Conservation (phyloP, 1,140 invertebrate genomes). For the Colletes gigas region DNA sequence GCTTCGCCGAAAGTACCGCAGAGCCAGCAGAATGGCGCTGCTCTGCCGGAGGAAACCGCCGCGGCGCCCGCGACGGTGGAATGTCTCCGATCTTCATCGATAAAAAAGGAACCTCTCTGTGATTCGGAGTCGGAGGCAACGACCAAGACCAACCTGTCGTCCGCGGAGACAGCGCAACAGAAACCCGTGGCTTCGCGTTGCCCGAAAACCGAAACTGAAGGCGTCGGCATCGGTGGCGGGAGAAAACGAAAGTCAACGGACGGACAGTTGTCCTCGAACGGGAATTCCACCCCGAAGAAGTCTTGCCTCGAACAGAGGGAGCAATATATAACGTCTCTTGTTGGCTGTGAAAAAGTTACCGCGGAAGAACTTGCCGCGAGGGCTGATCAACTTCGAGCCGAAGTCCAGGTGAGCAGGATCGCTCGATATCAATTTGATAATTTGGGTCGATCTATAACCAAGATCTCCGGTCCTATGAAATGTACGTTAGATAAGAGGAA, state of each 20-base stretch:
- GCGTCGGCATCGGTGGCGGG: slow-evolving; percentile 31
- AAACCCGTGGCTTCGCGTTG: slow-evolving; percentile 23
- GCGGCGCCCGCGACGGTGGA: slow-evolving; percentile 59
- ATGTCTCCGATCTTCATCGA: slow-evolving; percentile 29
- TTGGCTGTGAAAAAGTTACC: slow-evolving; percentile 72
- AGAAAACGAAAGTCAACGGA: slow-evolving; percentile 73
- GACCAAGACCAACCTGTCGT: slow-evolving; percentile 18
- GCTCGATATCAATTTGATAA: not conserved
- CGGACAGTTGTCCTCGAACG: slow-evolving; percentile 54
- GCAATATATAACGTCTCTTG: slow-evolving; percentile 72
- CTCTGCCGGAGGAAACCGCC: slow-evolving; percentile 76
- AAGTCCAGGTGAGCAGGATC: slow-evolving; percentile 70
- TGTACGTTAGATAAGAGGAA: too few species aligned
- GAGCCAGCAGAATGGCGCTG: slow-evolving; percentile 77
- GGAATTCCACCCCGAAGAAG: slow-evolving; percentile 69
- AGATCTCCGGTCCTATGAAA: too few species aligned
- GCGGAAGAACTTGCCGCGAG: slow-evolving; percentile 73
- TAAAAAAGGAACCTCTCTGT: slow-evolving; percentile 69
- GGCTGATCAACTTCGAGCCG: slow-evolving; percentile 73
- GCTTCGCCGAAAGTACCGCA: slow-evolving; percentile 75
- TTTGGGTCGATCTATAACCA: not conserved
- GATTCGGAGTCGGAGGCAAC: slow-evolving; percentile 42
- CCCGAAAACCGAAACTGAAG: slow-evolving; percentile 53
- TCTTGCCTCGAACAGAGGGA: slow-evolving; percentile 73
- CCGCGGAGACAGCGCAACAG: slow-evolving; percentile 18